Evolutionary conservation across 2,888 invertebrate species (phyloP).

Genomic region (Sesia apiformis): DNA sequence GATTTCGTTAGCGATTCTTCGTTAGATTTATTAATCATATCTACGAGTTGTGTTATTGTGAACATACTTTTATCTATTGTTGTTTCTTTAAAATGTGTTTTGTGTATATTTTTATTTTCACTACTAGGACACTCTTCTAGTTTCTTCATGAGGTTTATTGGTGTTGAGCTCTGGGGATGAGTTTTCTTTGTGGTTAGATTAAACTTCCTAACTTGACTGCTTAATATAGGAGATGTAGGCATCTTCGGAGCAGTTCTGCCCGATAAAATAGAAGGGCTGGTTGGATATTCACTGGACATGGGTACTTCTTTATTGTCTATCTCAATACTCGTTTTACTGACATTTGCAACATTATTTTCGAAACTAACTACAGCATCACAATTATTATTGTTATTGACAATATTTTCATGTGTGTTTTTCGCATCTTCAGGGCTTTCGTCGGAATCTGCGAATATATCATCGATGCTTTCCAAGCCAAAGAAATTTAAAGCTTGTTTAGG

Average conservation of each 20-base stretch:
- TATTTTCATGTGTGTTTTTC: background rate
- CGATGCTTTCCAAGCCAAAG: conserved; percentile 61
- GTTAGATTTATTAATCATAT: conserved; percentile 52
- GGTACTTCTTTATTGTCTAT: background rate
- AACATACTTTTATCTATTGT: conserved; percentile 51
- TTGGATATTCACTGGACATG: conserved; percentile 10
- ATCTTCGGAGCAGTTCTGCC: conserved; percentile 20
- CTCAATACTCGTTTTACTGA: background rate
- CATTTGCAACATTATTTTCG: background rate
- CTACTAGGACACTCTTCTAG: too few species aligned
- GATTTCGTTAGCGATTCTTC: conserved; percentile 1
- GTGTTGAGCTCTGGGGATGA: too few species aligned
- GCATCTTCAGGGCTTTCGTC: conserved; percentile 22
- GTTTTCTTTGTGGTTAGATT: background rate
- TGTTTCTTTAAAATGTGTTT: conserved; percentile 14
- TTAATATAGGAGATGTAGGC: conserved; percentile 49
- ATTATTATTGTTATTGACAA: background rate
- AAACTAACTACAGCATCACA: background rate
- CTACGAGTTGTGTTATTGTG: conserved; percentile 59
- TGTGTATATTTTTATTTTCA: background rate
- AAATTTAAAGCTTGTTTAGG: conserved; percentile 37
- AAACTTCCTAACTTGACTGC: conserved; percentile 39
- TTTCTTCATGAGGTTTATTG: too few species aligned
- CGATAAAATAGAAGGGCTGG: conserved; percentile 56
- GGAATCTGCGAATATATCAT: conserved; percentile 61